A percentile compares a stretch with the other conserved stretches of the same genome.
phyloP scores from a whole-genome alignment of 2,113 vertebrate genomes.

The Hylia prasina region DNA sequence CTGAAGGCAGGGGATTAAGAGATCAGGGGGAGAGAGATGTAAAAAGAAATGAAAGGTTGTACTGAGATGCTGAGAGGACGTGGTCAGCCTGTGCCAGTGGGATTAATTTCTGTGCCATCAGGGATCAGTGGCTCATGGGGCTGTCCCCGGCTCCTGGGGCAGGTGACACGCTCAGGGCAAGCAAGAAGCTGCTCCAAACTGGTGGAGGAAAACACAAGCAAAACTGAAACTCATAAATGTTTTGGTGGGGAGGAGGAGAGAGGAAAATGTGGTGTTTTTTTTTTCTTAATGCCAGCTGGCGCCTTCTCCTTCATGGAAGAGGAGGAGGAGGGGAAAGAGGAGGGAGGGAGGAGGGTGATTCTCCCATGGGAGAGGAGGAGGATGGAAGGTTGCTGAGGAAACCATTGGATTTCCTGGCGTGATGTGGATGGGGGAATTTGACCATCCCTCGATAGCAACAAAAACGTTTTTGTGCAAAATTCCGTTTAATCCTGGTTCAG shows the following conservation, averaged over 20 bases:
- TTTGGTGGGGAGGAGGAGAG: background rate
- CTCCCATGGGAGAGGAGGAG: background rate
- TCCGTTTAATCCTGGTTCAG: background rate
- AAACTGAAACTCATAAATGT: background rate
- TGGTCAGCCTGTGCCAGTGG: background rate
- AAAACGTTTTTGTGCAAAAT: background rate
- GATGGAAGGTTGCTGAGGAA: background rate
- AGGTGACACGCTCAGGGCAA: rapidly evolving
- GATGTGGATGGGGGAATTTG: background rate
- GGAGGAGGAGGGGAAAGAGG: background rate
- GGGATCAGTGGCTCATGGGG: background rate
- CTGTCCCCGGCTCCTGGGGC: background rate
- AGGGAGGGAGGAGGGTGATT: background rate
- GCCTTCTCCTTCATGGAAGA: background rate
- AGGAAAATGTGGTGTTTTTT: background rate
- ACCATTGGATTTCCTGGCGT: background rate
- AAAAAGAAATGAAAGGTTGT: background rate
- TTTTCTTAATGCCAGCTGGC: background rate
- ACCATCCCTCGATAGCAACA: background rate
- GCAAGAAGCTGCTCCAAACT: background rate
- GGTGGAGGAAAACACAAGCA: background rate
- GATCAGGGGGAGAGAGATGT: background rate
- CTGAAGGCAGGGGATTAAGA: background rate
- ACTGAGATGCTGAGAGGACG: background rate
- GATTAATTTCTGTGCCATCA: background rate